Evolutionary conservation across 2,113 vertebrate genomes (phyloP), one percentile per base, ranked within the genome.

Genomic region (Phasianus colchicus): DNA sequence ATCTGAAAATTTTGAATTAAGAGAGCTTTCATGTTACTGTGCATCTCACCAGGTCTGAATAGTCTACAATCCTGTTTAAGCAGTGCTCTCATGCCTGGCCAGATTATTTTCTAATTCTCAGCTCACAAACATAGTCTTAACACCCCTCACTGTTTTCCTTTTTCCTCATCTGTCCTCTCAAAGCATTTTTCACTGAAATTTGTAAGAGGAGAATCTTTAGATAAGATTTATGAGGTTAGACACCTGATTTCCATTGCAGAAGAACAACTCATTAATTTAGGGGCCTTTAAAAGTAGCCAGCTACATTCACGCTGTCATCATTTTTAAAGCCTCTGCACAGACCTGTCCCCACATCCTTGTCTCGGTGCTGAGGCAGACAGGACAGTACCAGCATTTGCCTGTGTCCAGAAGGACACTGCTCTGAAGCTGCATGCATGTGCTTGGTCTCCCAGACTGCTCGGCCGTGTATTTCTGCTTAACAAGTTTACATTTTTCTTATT

Each of bases 391-490:
- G 30, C 10, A 7, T 34, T 14, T 61, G 45, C 67, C 24, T 2
- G 1, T 40, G 52, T 55, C 76, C 32, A 13, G 13, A 77, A 12
- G 25, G 19, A 54, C 19, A 14, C 38, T 50, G 67, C 34, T 77
- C 71, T 74, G 32, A 22, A 19, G 80, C 32, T 30, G 32, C 27
- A 16, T 1, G 4, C 63, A 5, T 14, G 12, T 34, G 25, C 32
- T 65, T 63, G 25, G 9, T 5, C 4, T 16, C 10, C 5, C 7
- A 1, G 1, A 36, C 4, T 29, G n/a, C 63, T 16, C 58, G 21
- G 36, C 75, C 81, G 30, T 20, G 1, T 11, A 79, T 42, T 21
- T 58, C 32, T 54, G 48, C 36, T 58, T 70, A 87, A 63, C n/a
- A 85, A 73, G 29, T 34, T 70, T 76, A 16, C 1, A 4, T 50